Conservation (phyloP, 2,797 vertebrate genomes). For the Gallinago solitaria region DNA sequence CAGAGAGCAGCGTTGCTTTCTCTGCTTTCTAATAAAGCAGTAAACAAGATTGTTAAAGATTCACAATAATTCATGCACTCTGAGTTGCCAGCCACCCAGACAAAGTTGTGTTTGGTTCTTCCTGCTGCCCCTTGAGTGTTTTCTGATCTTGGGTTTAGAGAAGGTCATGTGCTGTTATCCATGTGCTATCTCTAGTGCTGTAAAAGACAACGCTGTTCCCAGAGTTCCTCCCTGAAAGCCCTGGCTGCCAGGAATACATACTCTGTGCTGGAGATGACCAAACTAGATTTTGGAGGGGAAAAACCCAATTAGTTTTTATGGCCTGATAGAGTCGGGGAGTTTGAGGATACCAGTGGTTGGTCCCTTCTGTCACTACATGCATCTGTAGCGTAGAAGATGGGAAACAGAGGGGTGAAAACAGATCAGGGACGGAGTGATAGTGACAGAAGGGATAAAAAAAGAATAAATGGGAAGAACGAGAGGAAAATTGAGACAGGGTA, state of each 20-base stretch:
- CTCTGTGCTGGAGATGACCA: neutral
- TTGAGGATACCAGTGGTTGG: neutral
- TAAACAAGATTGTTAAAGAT: neutral
- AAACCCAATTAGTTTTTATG: neutral
- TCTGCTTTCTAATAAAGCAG: neutral
- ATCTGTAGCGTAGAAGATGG: neutral
- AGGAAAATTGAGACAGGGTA: neutral
- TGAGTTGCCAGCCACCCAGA: neutral
- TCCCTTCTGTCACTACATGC: neutral
- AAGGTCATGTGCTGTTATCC: neutral
- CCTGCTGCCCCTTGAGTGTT: neutral
- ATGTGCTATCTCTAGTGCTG: neutral
- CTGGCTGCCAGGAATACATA: neutral
- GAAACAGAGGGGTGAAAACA: neutral
- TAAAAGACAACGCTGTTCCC: neutral
- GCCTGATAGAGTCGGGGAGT: neutral
- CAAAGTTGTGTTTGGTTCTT: neutral
- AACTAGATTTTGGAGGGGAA: fast-evolving
- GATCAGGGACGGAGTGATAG: neutral
- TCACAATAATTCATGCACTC: neutral
- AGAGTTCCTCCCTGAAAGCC: neutral
- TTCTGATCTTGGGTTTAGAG: neutral
- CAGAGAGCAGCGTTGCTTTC: neutral
- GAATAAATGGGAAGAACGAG: neutral
- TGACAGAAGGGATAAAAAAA: neutral